Percentiles rank a stretch among this genome's conserved stretches.
phyloP scores from a whole-genome alignment of 2,113 vertebrate species.

The Bujurquina vittata region DNA sequence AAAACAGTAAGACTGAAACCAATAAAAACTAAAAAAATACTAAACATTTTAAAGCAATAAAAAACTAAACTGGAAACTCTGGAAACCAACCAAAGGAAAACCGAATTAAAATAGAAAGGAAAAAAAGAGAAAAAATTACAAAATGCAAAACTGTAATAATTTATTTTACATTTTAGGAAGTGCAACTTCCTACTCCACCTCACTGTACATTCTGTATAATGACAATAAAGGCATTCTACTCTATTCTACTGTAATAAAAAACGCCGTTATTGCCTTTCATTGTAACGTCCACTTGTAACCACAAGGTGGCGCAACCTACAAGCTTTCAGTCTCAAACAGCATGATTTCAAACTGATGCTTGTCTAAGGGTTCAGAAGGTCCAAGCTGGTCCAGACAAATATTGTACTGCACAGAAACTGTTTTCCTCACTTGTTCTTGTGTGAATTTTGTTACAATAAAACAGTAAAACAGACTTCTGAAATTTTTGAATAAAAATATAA shows the following conservation, averaged over 20 bases:
- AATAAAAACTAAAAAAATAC: no score
- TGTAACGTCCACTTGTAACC: slow-evolving; percentile 32
- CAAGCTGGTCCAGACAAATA: neutral
- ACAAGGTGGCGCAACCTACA: slow-evolving; percentile 51
- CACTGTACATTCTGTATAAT: no score
- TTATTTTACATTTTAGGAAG: no score
- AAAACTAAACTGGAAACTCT: neutral
- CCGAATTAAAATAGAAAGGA: neutral
- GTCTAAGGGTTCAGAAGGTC: neutral
- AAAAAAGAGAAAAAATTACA: fast-evolving
- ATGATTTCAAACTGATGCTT: neutral
- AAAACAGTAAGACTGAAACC: no score
- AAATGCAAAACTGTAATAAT: neutral
- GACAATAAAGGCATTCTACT: no score
- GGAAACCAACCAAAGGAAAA: neutral
- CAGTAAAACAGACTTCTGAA: neutral
- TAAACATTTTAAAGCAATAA: no score
- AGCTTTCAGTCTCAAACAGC: neutral
- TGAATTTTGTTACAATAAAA: neutral
- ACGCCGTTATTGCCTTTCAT: neutral
- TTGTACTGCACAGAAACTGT: neutral
- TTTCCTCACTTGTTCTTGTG: neutral
- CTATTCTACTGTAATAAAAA: no score
- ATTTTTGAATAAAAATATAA: neutral
- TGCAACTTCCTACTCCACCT: no score